These are phyloP conservation scores for Melieria omissa DNA, from an alignment of 2,888 invertebrate species.

Conservation along the genomic window DNA sequence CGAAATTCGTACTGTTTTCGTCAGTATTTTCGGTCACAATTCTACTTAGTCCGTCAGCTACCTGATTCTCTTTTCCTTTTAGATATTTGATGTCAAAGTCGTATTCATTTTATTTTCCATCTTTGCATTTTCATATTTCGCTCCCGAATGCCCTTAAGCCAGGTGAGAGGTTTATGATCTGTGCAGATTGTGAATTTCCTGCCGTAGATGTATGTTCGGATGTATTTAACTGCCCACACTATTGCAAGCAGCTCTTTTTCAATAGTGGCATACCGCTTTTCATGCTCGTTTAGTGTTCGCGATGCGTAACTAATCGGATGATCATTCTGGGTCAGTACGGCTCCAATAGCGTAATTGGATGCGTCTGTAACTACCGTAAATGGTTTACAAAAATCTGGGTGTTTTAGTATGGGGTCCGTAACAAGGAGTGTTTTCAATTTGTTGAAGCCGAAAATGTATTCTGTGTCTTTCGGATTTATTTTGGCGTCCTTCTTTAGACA, in stretches of 20 bases:
- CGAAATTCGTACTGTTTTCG: not conserved
- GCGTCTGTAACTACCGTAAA: not conserved
- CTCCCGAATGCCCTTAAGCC: slow-evolving; percentile 47
- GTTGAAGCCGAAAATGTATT: too few relatives aligned
- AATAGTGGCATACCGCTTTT: slow-evolving; percentile 44
- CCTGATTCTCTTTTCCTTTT: slow-evolving; percentile 25
- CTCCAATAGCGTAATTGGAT: too few relatives aligned
- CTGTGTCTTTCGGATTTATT: too few relatives aligned
- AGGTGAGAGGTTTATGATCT: slow-evolving; percentile 38
- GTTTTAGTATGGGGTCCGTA: not conserved
- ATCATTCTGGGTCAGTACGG: slow-evolving; percentile 33
- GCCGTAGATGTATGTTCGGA: too few relatives aligned
- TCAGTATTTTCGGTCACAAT: not conserved
- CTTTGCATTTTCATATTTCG: slow-evolving; percentile 56
- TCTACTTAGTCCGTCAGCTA: slow-evolving; percentile 50
- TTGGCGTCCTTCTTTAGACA: too few relatives aligned
- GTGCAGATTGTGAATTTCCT: too few relatives aligned
- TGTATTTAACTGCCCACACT: too few relatives aligned
- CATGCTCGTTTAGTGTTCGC: slow-evolving; percentile 42
- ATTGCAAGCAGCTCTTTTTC: slow-evolving; percentile 40
- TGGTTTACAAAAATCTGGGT: not conserved
- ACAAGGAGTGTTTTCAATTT: slow-evolving; percentile 30
- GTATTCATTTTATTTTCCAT: slow-evolving; percentile 34
- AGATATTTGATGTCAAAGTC: slow-evolving; percentile 32
- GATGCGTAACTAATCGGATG: slow-evolving; percentile 40